Percentiles rank a stretch among this genome's conserved stretches.
These are phyloP conservation scores for Narcine bancroftii DNA, from an alignment of 2,113 vertebrate species.

Conservation along the genomic window DNA sequence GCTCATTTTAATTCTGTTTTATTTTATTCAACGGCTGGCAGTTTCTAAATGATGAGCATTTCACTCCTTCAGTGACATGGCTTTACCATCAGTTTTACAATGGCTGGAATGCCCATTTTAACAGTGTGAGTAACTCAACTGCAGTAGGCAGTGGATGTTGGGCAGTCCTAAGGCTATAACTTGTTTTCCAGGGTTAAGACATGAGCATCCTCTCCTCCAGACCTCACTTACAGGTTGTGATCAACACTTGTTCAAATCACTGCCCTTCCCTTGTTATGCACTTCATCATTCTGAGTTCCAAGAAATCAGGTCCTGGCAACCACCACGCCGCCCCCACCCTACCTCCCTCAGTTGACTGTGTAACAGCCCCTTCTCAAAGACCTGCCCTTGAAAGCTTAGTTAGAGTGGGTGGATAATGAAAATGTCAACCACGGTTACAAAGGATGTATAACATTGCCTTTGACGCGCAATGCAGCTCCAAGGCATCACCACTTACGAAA, in stretches of 20 bases:
- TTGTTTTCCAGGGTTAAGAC: not conserved
- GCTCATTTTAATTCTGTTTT: not conserved
- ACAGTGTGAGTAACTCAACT: not conserved
- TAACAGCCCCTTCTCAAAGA: not conserved
- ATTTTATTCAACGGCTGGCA: not conserved
- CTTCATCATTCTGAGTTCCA: not conserved
- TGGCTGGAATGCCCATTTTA: not conserved
- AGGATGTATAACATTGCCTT: constrained; percentile 22
- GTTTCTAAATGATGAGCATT: not conserved
- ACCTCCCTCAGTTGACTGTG: not conserved
- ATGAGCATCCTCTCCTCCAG: not conserved
- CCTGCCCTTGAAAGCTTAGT: not conserved
- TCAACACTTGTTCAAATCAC: not conserved
- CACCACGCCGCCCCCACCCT: too few species aligned
- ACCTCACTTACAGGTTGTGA: not conserved
- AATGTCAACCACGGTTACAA: constrained; percentile 29
- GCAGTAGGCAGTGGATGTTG: not conserved
- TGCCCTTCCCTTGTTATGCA: not conserved
- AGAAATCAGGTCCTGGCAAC: not conserved
- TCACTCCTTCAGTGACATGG: not conserved
- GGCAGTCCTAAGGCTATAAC: not conserved
- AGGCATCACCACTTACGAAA: not conserved
- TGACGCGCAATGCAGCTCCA: not conserved
- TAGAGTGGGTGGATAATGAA: constrained; percentile 32
- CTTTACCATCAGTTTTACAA: not conserved